A percentile compares a stretch with the other conserved stretches of the same genome.
Evolutionary conservation across 2,888 invertebrate species (phyloP).

Genomic region (Augochlorella aurata): DNA sequence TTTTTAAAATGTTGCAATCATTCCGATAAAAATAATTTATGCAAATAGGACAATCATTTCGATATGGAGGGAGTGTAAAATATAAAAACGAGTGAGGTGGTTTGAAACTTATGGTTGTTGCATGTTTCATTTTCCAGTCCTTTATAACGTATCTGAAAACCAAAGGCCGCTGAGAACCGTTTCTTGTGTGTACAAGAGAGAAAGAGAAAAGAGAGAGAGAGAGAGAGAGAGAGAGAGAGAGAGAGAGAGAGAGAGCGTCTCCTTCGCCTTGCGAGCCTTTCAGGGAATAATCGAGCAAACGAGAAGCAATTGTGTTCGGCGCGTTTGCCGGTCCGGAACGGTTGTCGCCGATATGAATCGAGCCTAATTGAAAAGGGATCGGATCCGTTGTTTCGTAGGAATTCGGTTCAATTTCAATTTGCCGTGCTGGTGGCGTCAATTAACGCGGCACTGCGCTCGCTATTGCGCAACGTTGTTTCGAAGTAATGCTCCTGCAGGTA

Average conservation of each 20-base stretch:
- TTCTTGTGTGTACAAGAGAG: no score
- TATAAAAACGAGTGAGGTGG: no score
- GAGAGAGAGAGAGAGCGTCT: not conserved
- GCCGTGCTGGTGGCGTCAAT: not conserved
- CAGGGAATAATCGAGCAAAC: not conserved
- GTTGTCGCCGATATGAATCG: not conserved
- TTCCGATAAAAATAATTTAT: no score
- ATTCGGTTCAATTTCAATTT: not conserved
- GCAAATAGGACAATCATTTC: no score
- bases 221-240: no score
- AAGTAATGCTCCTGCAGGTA: slow-evolving; percentile 21
- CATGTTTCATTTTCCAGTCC: no score
- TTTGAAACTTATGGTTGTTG: no score
- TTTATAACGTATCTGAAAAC: no score
- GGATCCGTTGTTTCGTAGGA: not conserved
- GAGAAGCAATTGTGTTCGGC: not conserved
- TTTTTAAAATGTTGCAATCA: no score
- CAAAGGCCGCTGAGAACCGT: no score
- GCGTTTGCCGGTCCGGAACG: not conserved
- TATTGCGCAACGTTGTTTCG: slow-evolving; percentile 20
- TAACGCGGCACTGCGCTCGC: not conserved
- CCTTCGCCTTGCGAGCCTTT: slow-evolving; percentile 1
- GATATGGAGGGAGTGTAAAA: no score
- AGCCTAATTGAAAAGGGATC: not conserved
- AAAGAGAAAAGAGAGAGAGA: no score